Conservation (phyloP, 2,888 invertebrate genomes). For the Drosophila rellima region DNA sequence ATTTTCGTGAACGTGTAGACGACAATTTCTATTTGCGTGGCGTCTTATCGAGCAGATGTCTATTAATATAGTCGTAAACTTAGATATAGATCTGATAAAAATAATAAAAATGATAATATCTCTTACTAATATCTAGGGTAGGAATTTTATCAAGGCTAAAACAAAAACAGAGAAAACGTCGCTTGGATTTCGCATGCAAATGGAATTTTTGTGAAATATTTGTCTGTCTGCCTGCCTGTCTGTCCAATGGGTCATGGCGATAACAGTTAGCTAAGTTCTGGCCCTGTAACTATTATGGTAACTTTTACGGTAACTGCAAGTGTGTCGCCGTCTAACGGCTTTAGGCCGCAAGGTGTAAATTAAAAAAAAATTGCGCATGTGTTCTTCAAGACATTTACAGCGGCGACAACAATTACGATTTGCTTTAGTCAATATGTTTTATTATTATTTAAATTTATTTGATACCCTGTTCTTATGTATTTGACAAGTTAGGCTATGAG, state of each 20-base stretch:
- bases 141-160: constrained; percentile 10
- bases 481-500: not conserved
- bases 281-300: constrained; percentile 19
- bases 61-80: constrained; percentile 42
- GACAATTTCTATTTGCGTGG: constrained; percentile 55
- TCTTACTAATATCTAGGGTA: constrained; percentile 21
- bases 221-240: not conserved
- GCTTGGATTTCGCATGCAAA: constrained; percentile 47
- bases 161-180: constrained; percentile 7
- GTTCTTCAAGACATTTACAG: constrained; percentile 51
- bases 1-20: constrained; percentile 1
- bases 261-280: constrained; percentile 35
- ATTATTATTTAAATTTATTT: constrained; percentile 14
- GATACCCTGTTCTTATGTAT: constrained; percentile 9
- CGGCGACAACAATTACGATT: constrained; percentile 26
- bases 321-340: constrained; percentile 34
- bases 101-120: constrained; percentile 8
- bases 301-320: constrained; percentile 21
- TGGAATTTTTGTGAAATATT: constrained; percentile 36
- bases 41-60: constrained; percentile 52
- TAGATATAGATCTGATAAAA: constrained; percentile 32
- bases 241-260: constrained; percentile 36
- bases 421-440: constrained; percentile 19
- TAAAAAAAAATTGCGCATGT: constrained; percentile 62
- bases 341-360: constrained; percentile 42